Base-by-base conservation (phyloP, 2,113 vertebrate species). In the Ariopsis seemanni region DNA sequence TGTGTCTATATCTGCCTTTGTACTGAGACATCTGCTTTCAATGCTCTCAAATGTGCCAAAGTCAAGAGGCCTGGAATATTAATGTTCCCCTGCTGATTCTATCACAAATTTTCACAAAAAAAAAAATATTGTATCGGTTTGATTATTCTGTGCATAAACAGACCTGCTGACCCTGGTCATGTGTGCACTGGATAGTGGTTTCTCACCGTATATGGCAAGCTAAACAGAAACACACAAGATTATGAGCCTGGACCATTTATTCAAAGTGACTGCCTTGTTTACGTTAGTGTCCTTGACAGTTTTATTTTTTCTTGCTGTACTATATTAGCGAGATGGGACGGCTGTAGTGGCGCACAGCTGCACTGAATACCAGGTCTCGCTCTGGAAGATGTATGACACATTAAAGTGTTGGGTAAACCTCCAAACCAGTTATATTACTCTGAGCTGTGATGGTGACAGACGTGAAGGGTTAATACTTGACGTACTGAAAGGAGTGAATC, bases 11-110 rank as follows among this genome's bases (percentile, higher is more conserved):
- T 91, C 92, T 91, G 94, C 94, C 94, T 95, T 95, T 92, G 60
- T 93, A 92, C 91, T 90, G 81, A 92, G 87, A 96, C 95, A 96
- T 95, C 94, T 96, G 94, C 91, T 95, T 93, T 88, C 92, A 91
- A 93, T 95, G 92, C 93, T 93, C 89, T 92, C 30, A 65, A 86
- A 90, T 86, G 92, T 95, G 95, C 95, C 95, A 95, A 91, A 91
- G 93, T 92, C 14, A 82, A 62, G 88, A 85, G 91, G 91, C 87
- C 77, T 92, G 92, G 90, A 92, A 89, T 90, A 92, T 91, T 89
- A 87, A 91, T 88, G 86, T 88, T 91, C 92, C 72, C 94, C 90
- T 85, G 83, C 89, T 86, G 91, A 65, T 91, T 90, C 85, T 86
- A 83, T 85, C 93, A 93, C 91, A 89, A 90, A 92, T 92, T 72